phyloP scores from a whole-genome alignment of 1,140 invertebrate genomes.

The Scaptodrosophila lebanonensis region DNA sequence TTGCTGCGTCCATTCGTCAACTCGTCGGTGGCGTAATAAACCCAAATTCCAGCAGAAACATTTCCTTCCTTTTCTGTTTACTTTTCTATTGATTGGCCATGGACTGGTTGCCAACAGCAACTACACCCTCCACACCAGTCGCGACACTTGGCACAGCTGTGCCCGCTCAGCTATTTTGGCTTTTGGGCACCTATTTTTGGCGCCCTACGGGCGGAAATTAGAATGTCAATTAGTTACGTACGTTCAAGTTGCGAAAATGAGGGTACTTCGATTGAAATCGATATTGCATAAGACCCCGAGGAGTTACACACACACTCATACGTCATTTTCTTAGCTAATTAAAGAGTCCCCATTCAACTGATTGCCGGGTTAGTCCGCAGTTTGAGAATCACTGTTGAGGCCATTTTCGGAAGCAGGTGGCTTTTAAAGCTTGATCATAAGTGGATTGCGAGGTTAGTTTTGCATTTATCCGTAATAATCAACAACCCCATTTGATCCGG shows the following conservation, averaged over 20 bases:
- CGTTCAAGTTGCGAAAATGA: conserved; percentile 8
- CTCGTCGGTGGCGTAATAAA: conserved; percentile 35
- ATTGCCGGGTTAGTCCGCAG: too few species aligned
- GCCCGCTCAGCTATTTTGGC: conserved; percentile 41
- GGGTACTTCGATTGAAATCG: too few species aligned
- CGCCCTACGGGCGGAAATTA: conserved; percentile 4
- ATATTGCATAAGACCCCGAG: too few species aligned
- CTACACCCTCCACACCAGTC: background rate
- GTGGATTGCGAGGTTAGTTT: too few species aligned
- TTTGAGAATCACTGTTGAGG: too few species aligned
- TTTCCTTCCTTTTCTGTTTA: conserved; percentile 44
- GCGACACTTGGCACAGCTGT: conserved; percentile 14
- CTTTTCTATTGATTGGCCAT: conserved; percentile 57
- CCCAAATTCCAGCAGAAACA: conserved; percentile 53
- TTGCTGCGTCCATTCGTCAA: background rate
- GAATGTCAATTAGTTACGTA: conserved; percentile 8
- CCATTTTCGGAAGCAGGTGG: too few species aligned
- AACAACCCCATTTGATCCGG: too few species aligned
- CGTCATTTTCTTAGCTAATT: too few species aligned
- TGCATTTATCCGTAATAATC: too few species aligned
- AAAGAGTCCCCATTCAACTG: too few species aligned
- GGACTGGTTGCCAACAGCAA: conserved; percentile 42
- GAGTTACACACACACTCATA: too few species aligned
- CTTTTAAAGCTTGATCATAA: too few species aligned
- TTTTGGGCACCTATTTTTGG: conserved; percentile 23